Base-by-base conservation (phyloP, 2,888 invertebrate genomes). In the Abrostola triplasia region DNA sequence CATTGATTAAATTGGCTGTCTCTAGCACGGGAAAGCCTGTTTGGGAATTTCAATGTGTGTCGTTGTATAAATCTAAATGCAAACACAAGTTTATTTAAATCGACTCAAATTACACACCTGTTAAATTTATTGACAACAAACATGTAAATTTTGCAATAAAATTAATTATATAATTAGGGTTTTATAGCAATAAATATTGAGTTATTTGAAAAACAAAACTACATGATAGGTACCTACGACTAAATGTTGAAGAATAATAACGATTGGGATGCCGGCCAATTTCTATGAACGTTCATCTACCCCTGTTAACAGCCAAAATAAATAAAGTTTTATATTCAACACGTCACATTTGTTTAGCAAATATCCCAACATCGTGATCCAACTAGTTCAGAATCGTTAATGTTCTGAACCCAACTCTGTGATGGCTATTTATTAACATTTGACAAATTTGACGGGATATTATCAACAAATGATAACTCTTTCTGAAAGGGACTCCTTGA, bases 251-350 rank as follows among this genome's bases (percentile, higher is more conserved):
- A 82, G 86, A 84, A 87, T 85, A 85, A 81, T 84, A 87, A 84
- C 84, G 71, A 80, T 85, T 87, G 85, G 89, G 90, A 90, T 74
- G 75, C 68, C 67, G 53, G 89, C 90, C 88, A 90, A 87, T 72
- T 78, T 70, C 64, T 67, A 71, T 72, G 64, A 67, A 76, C 75
- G 81, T 81, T 76, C 76, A 68, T 73, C 69, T 75, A 82, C 80
- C 80, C 80, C 80, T 81, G 80, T 82, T 86, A 86, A 82, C 78
- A 80, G 88, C 87, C 87, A 86, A 86, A 84, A 87, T 86, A 88
- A 89, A 88, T 89, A 88, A 74, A 81, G 71, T 77, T 75, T 76
- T 74, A 79, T 68, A 78, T 73, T 77, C 68, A 63, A 74, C 56
- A 65, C 56, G 69, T 65, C 70, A 67, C 65, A 67, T 55, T 35